Conservation (phyloP, 2,797 vertebrate species). For the Galago senegalensis region DNA sequence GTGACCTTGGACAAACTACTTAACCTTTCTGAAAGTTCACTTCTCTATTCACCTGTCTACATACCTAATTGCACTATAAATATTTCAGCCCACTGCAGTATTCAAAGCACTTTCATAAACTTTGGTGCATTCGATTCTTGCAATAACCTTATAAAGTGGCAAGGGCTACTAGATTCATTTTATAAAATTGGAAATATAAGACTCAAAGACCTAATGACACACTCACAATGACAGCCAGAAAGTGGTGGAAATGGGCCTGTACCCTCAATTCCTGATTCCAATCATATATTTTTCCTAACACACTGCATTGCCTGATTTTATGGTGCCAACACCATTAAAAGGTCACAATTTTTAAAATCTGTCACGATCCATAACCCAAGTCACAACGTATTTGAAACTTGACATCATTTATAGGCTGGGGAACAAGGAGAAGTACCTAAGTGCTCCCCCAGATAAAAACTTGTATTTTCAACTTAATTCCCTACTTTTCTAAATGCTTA, state of each 20-base stretch:
- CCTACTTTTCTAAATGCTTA: conserved; percentile 36
- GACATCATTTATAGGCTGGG: neutral
- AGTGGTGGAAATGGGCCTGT: neutral
- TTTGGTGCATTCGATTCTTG: neutral
- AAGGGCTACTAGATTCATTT: neutral
- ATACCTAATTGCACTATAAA: neutral
- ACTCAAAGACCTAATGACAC: neutral
- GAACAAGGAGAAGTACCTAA: neutral
- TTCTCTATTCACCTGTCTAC: neutral
- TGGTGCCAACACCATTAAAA: conserved; percentile 1
- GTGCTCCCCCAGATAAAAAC: neutral
- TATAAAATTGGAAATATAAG: neutral
- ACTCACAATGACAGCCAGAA: neutral
- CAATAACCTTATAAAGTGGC: neutral
- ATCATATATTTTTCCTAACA: conserved; percentile 23
- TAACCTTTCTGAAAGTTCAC: neutral
- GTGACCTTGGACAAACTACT: neutral
- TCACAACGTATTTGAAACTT: conserved; percentile 35
- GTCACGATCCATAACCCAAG: neutral
- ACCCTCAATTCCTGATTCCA: neutral
- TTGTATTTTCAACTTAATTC: conserved; percentile 16
- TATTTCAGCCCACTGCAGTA: neutral
- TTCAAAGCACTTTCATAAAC: neutral
- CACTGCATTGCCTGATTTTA: neutral
- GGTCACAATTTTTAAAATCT: neutral